Conservation (phyloP, 2,888 invertebrate genomes). For the Adelphocoris suturalis region DNA sequence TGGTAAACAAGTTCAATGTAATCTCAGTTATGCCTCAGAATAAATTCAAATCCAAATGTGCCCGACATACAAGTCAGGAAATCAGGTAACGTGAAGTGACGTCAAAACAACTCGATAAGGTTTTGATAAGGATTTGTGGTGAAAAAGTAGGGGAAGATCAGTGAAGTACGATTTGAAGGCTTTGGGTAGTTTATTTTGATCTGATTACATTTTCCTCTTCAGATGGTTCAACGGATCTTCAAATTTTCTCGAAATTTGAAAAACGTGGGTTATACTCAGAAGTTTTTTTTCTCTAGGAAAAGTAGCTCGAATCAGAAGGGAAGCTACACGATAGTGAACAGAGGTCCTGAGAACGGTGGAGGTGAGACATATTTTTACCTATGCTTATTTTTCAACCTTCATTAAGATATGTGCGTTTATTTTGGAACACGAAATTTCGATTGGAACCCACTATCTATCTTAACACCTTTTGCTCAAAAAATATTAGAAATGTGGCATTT, state of each 20-base stretch:
- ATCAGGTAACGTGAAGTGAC: not conserved
- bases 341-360: constrained; percentile 72
- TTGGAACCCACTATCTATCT: no score
- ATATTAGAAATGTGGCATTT: no score
- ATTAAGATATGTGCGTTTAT: no score
- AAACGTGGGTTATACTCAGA: constrained; percentile 56
- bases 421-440: no score
- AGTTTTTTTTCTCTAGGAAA: constrained; percentile 62
- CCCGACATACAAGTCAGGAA: constrained; percentile 13
- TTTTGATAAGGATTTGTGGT: no score
- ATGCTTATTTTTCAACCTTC: no score
- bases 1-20: not conserved
- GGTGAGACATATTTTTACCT: constrained; percentile 64
- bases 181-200: constrained; percentile 7
- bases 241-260: constrained; percentile 62
- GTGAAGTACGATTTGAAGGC: not conserved
- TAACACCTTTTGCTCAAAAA: no score
- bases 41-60: constrained; percentile 24
- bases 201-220: constrained; percentile 37
- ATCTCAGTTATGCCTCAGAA: not conserved
- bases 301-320: constrained; percentile 75
- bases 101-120: no score
- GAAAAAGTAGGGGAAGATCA: not conserved
- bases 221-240: constrained; percentile 69
- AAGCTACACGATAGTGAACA: constrained; percentile 75